phyloP scores from a whole-genome alignment of 2,797 vertebrate genomes.

The Myotis daubentonii region DNA sequence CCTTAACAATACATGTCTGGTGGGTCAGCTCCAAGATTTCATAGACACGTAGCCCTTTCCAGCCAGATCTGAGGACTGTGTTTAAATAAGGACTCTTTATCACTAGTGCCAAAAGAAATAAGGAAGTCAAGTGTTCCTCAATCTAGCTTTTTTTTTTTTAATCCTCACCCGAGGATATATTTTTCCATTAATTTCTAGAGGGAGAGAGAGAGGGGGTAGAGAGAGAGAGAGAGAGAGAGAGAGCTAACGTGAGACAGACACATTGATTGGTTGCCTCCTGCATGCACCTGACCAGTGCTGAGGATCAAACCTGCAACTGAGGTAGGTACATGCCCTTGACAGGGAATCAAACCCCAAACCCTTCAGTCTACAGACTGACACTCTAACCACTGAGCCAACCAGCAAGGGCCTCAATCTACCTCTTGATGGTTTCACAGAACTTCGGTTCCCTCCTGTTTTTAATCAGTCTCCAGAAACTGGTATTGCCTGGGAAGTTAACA shows the following conservation, averaged over 20 bases:
- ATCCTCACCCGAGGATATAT: too few species aligned
- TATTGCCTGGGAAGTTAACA: background rate
- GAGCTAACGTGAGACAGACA: too few species aligned
- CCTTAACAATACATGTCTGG: background rate
- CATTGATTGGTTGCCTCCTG: too few species aligned
- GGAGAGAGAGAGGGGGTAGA: too few species aligned
- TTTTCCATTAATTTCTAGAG: too few species aligned
- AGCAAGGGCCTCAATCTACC: slow-evolving; percentile 43
- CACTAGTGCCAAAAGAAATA: slow-evolving; percentile 75
- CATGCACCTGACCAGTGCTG: too few species aligned
- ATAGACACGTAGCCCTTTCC: background rate
- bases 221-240: too few species aligned
- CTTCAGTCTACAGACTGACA: too few species aligned
- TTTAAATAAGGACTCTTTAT: slow-evolving; percentile 66
- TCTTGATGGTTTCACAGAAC: slow-evolving; percentile 15
- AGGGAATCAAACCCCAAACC: too few species aligned
- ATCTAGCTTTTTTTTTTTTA: background rate
- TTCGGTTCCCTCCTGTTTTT: slow-evolving; percentile 38
- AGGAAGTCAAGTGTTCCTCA: slow-evolving; percentile 73
- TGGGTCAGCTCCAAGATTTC: background rate
- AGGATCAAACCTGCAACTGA: too few species aligned
- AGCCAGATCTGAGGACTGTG: background rate
- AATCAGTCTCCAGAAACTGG: background rate
- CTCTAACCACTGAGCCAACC: too few species aligned
- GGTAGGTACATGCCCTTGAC: too few species aligned